Evolutionary conservation across 1,140 invertebrate species (phyloP), one percentile per base, ranked within the genome.

Genomic region (Geopemphigus sp.): DNA sequence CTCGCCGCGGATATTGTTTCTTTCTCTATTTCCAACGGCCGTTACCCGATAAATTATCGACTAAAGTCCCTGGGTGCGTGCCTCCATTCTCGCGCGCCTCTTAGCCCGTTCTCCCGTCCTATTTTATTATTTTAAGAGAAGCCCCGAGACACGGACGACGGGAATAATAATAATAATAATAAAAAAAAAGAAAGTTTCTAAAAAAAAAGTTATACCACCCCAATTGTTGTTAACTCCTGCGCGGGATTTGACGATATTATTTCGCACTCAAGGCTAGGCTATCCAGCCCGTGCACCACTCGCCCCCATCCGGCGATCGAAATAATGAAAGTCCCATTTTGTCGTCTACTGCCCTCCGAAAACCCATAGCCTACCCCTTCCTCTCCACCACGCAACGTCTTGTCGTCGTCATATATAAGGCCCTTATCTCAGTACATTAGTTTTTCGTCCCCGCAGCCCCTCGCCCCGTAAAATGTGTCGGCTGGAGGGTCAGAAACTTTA

Each of bases 31-130:
- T 76, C 72, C 72, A 76, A 57, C 72, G 53, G 32, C 54, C 54
- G 72, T 57, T 59, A 59, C 72, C 72, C 72, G 72, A 76, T 76
- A 76, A 76, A 76, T 76, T 76, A 76, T 76, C 54, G 72, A 76
- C 72, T 39, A 59, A 63, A 59, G 29, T 57, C 72, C 54, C 29
- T n/a, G 47, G 70, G 47, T 24, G 70, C 70, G 45, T 26, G 1
- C 8, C 26, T 45, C 54, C 54, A 59, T 76, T 32, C 24, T 50
- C 66, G 66, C 45, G 39, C 66, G 32, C 39, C 64, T 73, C 70
- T 73, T 29, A 11, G 72, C 39, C 26, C 32, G 57, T 57, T 39
- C 17, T 57, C 54, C n/a, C 72, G 10, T 57, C 29, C 72, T 76
- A 26, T 76, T 59, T 76, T 57, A 50, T 76, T 59, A 8, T 76